These are phyloP conservation scores for Orius laevigatus DNA, from an alignment of 1,140 invertebrate species.

Conservation along the genomic window DNA sequence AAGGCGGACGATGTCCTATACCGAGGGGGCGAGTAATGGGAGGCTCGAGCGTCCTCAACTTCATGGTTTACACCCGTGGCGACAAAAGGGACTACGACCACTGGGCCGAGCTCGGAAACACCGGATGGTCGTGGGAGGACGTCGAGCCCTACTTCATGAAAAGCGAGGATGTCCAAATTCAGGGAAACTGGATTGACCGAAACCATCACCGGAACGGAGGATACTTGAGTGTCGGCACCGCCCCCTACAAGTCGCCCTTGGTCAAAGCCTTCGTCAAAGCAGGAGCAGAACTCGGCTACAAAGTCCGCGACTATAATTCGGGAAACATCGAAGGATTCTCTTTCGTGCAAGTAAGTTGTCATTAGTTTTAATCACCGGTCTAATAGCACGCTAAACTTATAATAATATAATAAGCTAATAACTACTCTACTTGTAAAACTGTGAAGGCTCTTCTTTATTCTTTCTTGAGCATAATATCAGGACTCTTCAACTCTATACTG, in stretches of 20 bases:
- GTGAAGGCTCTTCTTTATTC: too few relatives aligned
- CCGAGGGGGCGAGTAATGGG: conserved; percentile 47
- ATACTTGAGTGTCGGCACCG: conserved; percentile 24
- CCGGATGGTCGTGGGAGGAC: conserved; percentile 46
- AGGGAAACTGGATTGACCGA: conserved; percentile 8
- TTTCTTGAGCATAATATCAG: too few relatives aligned
- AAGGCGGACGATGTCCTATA: conserved; percentile 34
- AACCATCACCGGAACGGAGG: conserved; percentile 23
- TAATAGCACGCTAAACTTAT: too few relatives aligned
- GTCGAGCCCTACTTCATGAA: conserved; percentile 35
- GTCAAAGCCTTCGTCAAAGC: conserved; percentile 31
- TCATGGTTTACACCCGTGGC: conserved; percentile 59
- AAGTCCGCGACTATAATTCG: conserved; percentile 35
- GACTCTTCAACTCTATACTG: too few relatives aligned
- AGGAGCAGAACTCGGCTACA: conserved; percentile 33
- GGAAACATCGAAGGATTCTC: conserved; percentile 31
- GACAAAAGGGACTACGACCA: conserved; percentile 41
- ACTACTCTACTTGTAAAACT: too few relatives aligned
- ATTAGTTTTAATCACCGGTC: not conserved
- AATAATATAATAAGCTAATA: too few relatives aligned
- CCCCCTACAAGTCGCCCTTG: conserved; percentile 25
- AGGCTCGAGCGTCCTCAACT: conserved; percentile 52
- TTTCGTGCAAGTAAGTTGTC: conserved; percentile 30
- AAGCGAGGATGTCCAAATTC: conserved; percentile 25
- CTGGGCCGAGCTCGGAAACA: conserved; percentile 44